phyloP scores from a whole-genome alignment of 2,113 vertebrate species.

The Notarius lentiginosus region DNA sequence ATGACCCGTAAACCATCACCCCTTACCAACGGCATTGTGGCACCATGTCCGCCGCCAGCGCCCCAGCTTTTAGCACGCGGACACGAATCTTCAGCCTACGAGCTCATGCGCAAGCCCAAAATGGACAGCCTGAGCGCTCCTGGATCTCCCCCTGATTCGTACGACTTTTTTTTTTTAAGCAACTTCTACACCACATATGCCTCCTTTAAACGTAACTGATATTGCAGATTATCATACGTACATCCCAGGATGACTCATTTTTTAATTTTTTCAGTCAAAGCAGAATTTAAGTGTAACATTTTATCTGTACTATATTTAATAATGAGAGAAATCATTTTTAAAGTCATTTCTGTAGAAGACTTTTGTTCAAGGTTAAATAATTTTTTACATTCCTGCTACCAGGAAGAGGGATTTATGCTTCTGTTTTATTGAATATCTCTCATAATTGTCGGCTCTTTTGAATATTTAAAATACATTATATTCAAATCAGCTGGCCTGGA shows the following conservation, averaged over 20 bases:
- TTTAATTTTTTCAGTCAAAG: too few relatives aligned
- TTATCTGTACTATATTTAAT: too few relatives aligned
- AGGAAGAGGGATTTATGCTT: background rate
- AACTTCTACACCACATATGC: too few relatives aligned
- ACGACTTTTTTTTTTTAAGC: constrained; percentile 51
- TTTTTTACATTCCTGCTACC: background rate
- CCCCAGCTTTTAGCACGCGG: constrained; percentile 89
- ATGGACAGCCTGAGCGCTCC: constrained; percentile 88
- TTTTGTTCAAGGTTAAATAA: background rate
- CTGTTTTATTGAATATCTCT: background rate
- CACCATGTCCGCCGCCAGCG: constrained; percentile 70
- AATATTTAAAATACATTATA: background rate
- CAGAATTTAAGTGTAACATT: too few relatives aligned
- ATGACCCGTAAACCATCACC: constrained; percentile 82
- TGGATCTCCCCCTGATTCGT: constrained; percentile 93
- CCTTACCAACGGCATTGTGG: constrained; percentile 87
- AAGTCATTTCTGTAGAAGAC: too few relatives aligned
- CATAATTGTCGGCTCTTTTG: background rate
- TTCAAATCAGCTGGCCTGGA: background rate
- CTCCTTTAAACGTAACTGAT: background rate
- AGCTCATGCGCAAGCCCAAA: constrained; percentile 85
- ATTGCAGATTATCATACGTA: too few relatives aligned
- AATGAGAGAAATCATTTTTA: too few relatives aligned
- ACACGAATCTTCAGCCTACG: constrained; percentile 82
- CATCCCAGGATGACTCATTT: background rate